Conservation (phyloP, 2,797 vertebrate species). For the Myotis myotis region DNA sequence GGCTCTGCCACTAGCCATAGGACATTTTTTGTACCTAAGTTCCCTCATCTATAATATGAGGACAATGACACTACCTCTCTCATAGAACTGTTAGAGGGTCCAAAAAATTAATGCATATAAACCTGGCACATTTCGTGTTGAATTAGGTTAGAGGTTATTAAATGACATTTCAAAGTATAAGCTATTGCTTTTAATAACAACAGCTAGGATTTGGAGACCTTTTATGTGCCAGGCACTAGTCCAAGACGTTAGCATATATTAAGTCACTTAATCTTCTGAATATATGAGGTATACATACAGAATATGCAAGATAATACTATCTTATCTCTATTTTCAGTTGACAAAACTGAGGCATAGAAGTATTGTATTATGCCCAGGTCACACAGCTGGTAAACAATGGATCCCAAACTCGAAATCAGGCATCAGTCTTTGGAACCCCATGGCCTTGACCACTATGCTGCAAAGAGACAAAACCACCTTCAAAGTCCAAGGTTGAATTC, state of each 20-base stretch:
- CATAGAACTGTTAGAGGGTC: background rate
- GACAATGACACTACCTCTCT: background rate
- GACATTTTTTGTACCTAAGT: background rate
- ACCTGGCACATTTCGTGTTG: background rate
- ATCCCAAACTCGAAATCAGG: background rate
- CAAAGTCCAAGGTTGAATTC: background rate
- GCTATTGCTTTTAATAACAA: conserved; percentile 13
- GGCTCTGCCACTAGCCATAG: background rate
- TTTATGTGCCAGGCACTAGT: background rate
- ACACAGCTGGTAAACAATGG: background rate
- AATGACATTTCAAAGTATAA: background rate
- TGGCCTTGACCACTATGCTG: background rate
- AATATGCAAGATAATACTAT: background rate
- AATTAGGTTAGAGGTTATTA: background rate
- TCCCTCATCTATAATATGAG: background rate
- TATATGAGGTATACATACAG: background rate
- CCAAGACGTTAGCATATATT: background rate
- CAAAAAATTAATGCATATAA: background rate
- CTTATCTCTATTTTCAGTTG: conserved; percentile 5
- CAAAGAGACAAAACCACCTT: background rate
- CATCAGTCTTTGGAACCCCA: background rate
- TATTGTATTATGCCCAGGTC: background rate
- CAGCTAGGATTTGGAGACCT: background rate
- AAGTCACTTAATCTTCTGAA: conserved; percentile 32
- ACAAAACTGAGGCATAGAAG: background rate